A percentile compares a stretch with the other conserved stretches of the same genome.
Conservation (phyloP, 2,888 invertebrate genomes). For the Entomobrya proxima region DNA sequence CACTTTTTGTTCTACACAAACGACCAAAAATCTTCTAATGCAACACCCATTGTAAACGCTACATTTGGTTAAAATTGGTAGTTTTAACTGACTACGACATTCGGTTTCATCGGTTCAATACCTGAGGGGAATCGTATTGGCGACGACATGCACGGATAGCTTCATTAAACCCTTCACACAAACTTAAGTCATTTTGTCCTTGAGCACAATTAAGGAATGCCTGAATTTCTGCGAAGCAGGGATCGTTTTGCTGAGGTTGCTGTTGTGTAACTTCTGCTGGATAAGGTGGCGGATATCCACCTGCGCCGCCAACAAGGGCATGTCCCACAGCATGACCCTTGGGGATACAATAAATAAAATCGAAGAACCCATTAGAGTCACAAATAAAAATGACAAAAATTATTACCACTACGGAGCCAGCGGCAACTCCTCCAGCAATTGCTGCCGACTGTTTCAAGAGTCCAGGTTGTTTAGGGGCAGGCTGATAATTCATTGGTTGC, state of each 20-base stretch:
- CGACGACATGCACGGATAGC: constrained; percentile 94
- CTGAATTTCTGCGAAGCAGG: constrained; percentile 92
- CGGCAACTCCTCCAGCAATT: constrained; percentile 98
- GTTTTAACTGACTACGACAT: too few species aligned
- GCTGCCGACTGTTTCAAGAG: constrained; percentile 97
- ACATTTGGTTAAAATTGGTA: too few species aligned
- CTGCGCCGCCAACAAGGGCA: constrained; percentile 86
- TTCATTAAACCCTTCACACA: constrained; percentile 98
- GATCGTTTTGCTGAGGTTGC: constrained; percentile 77
- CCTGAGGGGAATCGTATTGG: constrained; percentile 45
- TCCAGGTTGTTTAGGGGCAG: constrained; percentile 88
- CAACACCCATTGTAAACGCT: too few species aligned
- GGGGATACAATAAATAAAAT: constrained; percentile 65
- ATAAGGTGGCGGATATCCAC: constrained; percentile 79
- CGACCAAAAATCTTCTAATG: too few species aligned
- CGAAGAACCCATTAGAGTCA: too few species aligned
- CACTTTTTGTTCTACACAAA: too few species aligned
- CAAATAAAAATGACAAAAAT: constrained; percentile 75
- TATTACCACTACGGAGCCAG: constrained; percentile 95
- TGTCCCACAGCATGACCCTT: constrained; percentile 94
- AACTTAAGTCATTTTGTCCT: constrained; percentile 89
- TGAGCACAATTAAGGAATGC: constrained; percentile 97
- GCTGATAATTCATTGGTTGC: constrained; percentile 77
- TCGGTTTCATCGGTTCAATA: too few species aligned
- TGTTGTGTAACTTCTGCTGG: constrained; percentile 79